Conservation (phyloP, 2,113 vertebrate genomes). For the Pseudorasbora parva region DNA sequence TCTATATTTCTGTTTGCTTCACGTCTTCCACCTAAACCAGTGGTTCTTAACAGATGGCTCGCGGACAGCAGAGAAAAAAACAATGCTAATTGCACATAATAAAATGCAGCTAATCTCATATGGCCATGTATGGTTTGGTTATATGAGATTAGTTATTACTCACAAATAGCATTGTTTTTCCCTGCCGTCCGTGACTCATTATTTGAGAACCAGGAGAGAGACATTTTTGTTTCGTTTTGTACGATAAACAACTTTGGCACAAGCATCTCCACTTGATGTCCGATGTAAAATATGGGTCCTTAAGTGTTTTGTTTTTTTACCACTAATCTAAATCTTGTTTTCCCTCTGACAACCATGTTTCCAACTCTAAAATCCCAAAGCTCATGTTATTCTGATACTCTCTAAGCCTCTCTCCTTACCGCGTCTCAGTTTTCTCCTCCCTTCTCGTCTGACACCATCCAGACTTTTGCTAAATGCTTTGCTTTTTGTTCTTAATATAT, state of each 20-base stretch:
- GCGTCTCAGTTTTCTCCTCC: slow-evolving; percentile 48
- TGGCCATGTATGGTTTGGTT: too few species aligned
- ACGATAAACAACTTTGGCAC: not conserved
- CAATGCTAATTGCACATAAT: too few species aligned
- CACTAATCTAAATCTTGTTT: not conserved
- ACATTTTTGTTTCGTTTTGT: not conserved
- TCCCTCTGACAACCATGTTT: not conserved
- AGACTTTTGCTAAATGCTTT: not conserved
- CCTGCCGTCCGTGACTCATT: too few species aligned
- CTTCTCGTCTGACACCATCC: not conserved
- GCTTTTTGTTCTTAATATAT: slow-evolving; percentile 18
- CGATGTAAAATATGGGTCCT: not conserved
- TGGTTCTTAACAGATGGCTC: not conserved
- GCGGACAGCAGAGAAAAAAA: not conserved
- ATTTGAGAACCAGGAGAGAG: too few species aligned
- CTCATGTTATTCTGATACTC: not conserved
- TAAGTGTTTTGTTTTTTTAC: too few species aligned
- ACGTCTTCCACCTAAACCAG: not conserved
- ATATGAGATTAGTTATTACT: too few species aligned
- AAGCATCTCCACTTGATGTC: not conserved
- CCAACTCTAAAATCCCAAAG: slow-evolving; percentile 20
- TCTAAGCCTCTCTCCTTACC: slow-evolving; percentile 19
- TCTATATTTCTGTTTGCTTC: not conserved
- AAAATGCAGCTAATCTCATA: too few species aligned
- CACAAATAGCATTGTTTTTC: too few species aligned